Evolutionary conservation across 1,140 invertebrate species (phyloP), one percentile per base, ranked within the genome.

Genomic region (Procambarus virginalis): DNA sequence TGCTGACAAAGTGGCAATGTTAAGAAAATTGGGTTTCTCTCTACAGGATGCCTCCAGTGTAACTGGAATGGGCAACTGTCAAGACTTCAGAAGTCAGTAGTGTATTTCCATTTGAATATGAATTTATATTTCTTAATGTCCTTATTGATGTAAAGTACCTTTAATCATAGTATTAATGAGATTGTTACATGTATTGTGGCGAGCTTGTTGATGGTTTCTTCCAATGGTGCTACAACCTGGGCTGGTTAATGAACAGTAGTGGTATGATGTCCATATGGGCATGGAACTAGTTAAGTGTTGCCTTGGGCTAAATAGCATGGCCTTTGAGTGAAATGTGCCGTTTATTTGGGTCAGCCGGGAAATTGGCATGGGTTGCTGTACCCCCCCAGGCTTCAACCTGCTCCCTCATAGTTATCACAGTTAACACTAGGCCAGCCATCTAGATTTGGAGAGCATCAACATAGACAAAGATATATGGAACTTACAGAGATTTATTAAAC

Each of bases 121-220:
- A 89, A 89, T 84, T 89, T 89, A 84, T 89, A 89, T 89, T 89
- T 89, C 88, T 89, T 89, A 89, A 84, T 84, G 86, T 88, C 70
- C 86, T 82, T 88, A 84, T 84, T 78, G 88, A 79, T 84, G 88
- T 89, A 77, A 77, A 89, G 60, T 83, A 83, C 81, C 75, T 64
- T 84, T 89, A 20, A 88, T 80, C 68, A 78, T 89, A 83, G 46
- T 14, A 60, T 77, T 89, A 89, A 79, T 75, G 58, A 77, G 60
- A 83, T 86, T 86, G 84, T 86, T 86, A 86, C 58, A 55, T 82
- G 70, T 64, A 83, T 83, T 89, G 81, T 89, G 80, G 81, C 84
- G 88, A 78, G 84, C 84, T 75, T 60, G 80, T 75, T 55, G 80
- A 60, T 83, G 73, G 87, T 83, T 89, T 84, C 58, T 79, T 89